Conservation (phyloP, 2,797 vertebrate genomes). For the Sorex maritimensis region DNA sequence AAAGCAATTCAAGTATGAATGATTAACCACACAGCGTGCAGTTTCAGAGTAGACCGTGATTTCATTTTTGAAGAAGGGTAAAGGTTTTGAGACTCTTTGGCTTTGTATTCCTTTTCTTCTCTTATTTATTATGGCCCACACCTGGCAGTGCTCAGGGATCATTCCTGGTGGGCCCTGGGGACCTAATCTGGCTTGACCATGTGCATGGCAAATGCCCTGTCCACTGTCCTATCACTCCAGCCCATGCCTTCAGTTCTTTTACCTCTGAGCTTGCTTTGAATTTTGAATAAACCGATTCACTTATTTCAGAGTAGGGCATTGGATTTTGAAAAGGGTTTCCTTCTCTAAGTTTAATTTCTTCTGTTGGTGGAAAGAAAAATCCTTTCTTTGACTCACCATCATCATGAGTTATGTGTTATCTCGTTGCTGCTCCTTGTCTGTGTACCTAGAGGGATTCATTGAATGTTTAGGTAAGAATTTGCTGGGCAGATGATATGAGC, state of each 20-base stretch:
- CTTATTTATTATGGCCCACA: no score
- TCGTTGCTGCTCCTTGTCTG: not conserved
- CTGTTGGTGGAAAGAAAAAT: not conserved
- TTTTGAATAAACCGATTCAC: constrained; percentile 20
- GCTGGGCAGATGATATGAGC: not conserved
- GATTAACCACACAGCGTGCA: constrained; percentile 25
- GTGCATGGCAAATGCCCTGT: no score
- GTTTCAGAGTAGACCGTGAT: not conserved
- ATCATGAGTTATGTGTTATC: not conserved
- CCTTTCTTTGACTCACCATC: not conserved
- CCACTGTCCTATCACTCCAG: no score
- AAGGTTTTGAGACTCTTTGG: not conserved
- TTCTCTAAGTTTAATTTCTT: constrained; percentile 49
- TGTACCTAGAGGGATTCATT: not conserved
- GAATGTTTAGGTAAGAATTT: not conserved
- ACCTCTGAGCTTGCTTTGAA: constrained; percentile 33
- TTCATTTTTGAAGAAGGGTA: not conserved
- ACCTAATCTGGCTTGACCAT: no score
- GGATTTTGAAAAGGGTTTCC: constrained; percentile 28
- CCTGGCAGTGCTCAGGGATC: no score
- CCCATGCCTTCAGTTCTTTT: not conserved
- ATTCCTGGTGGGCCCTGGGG: no score
- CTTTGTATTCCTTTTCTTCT: not conserved
- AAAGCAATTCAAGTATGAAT: constrained; percentile 67
- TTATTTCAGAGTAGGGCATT: constrained; percentile 25